phyloP scores from a whole-genome alignment of 2,797 vertebrate genomes.

The Merluccius polli region DNA sequence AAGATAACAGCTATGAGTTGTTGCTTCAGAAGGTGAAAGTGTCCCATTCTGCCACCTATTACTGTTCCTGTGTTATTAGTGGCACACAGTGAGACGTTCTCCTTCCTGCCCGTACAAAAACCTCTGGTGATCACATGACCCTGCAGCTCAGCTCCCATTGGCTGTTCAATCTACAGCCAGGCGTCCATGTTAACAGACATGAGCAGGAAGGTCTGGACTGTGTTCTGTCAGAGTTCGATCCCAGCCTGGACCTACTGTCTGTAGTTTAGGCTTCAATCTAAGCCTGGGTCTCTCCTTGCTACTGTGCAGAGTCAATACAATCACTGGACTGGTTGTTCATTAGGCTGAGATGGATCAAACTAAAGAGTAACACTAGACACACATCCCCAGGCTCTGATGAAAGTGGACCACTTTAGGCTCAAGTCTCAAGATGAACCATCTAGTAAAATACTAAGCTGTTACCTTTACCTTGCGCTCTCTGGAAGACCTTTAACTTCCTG shows the following conservation, averaged over 20 bases:
- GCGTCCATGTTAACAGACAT: background rate
- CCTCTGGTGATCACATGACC: conserved; percentile 2
- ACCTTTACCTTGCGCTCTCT: no score
- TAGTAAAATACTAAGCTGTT: background rate
- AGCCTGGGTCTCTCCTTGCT: background rate
- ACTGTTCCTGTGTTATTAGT: background rate
- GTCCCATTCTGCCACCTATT: conserved; percentile 25
- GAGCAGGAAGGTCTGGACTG: background rate
- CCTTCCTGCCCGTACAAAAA: conserved; percentile 23
- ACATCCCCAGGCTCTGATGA: no score
- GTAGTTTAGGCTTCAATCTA: background rate
- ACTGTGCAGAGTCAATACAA: no score
- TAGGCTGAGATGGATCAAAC: no score
- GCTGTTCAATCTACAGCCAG: background rate
- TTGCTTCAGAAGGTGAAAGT: background rate
- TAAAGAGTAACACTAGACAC: no score
- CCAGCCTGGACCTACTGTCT: background rate
- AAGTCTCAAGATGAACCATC: no score
- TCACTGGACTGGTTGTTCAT: no score
- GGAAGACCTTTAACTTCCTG: background rate
- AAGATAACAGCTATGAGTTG: background rate
- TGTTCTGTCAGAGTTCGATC: background rate
- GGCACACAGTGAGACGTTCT: conserved; percentile 25
- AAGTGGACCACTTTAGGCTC: no score
- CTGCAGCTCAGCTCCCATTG: background rate